A percentile compares a stretch with the other conserved stretches of the same genome.
Evolutionary conservation across 1,140 invertebrate genomes (phyloP).

Genomic region (Capitella teleta): DNA sequence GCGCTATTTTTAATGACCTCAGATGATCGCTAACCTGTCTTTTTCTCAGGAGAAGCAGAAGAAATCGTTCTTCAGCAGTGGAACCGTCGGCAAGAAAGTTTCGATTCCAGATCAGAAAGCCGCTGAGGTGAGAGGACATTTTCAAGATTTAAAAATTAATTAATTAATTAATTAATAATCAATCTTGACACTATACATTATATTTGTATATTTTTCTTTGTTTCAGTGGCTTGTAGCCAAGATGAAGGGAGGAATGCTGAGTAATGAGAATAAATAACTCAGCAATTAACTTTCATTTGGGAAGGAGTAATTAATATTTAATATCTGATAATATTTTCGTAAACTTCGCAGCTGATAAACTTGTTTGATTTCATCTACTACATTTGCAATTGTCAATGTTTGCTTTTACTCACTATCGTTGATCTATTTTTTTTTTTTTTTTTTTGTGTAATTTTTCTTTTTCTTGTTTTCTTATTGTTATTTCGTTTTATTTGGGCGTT

Average conservation of each 20-base stretch:
- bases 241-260: slow-evolving; percentile 19
- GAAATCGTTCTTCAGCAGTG: slow-evolving; percentile 27
- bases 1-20: not conserved
- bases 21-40: slow-evolving; percentile 4
- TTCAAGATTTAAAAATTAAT: not conserved
- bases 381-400: too few relatives aligned
- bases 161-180: not conserved
- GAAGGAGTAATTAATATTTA: too few relatives aligned
- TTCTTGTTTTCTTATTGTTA: too few relatives aligned
- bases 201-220: slow-evolving; percentile 2
- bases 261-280: too few relatives aligned
- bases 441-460: too few relatives aligned
- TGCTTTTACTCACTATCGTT: too few relatives aligned
- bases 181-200: not conserved
- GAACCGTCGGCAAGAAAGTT: slow-evolving; percentile 27
- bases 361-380: too few relatives aligned
- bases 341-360: too few relatives aligned
- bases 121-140: slow-evolving; percentile 17
- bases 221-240: slow-evolving; percentile 25
- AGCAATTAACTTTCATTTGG: too few relatives aligned
- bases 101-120: slow-evolving; percentile 21
- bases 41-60: slow-evolving; percentile 29
- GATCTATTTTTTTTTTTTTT: too few relatives aligned
- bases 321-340: too few relatives aligned
- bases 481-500: too few relatives aligned